These are phyloP conservation scores for Natator depressus DNA, from an alignment of 2,113 vertebrate genomes.

Conservation along the genomic window DNA sequence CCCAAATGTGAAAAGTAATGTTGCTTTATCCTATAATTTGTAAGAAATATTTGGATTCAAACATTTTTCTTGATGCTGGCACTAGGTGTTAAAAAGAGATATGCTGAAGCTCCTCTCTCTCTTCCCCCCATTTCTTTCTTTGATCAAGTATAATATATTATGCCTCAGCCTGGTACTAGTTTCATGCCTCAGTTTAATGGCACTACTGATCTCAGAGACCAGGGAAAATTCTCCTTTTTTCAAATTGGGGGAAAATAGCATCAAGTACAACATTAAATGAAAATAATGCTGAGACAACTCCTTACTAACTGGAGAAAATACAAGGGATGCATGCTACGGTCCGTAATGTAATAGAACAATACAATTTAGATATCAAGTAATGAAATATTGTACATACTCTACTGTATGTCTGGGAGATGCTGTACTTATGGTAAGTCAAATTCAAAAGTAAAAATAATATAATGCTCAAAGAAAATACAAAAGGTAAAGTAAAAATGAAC, in stretches of 20 bases:
- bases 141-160: neutral
- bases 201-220: neutral
- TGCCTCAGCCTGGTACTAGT: neutral
- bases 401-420: neutral
- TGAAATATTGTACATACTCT: neutral
- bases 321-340: neutral
- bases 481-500: neutral
- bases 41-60: neutral
- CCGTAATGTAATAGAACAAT: neutral
- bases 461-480: rapidly evolving
- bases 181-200: neutral
- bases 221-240: neutral
- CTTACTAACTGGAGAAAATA: neutral
- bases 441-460: neutral
- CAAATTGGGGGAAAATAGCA: neutral
- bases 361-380: neutral
- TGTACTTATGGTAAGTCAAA: neutral
- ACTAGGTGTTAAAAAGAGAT: neutral
- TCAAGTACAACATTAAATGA: neutral
- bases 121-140: neutral
- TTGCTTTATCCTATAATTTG: neutral
- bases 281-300: neutral
- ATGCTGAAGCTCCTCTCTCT: neutral
- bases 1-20: neutral
- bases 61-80: neutral